A percentile compares a stretch with the other conserved stretches of the same genome.
phyloP scores from a whole-genome alignment of 1,140 invertebrate genomes.

The Triops longicaudatus region DNA sequence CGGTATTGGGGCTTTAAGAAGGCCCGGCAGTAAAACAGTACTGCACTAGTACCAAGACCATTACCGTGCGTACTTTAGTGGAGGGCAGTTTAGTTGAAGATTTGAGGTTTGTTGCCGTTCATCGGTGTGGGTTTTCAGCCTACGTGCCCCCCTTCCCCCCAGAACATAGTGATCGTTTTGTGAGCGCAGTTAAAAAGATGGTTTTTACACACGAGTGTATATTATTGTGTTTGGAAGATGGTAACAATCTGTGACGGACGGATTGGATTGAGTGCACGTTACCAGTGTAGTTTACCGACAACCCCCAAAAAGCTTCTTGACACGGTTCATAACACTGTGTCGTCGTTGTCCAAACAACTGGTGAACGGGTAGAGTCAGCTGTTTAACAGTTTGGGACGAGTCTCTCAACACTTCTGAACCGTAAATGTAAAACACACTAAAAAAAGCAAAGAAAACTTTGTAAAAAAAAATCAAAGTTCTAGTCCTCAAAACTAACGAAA shows the following conservation, averaged over 20 bases:
- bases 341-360: conserved; percentile 14
- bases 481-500: too few species aligned
- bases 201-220: neutral
- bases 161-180: neutral
- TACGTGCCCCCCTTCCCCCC: neutral
- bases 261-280: neutral
- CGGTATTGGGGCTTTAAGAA: neutral
- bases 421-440: too few species aligned
- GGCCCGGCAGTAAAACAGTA: neutral
- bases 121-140: neutral
- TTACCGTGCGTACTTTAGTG: neutral
- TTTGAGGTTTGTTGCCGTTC: neutral
- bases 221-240: neutral
- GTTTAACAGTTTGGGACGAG: neutral
- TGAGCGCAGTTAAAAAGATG: neutral
- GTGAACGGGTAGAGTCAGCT: neutral
- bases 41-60: neutral
- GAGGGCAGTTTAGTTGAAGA: neutral
- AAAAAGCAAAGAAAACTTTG: too few species aligned
- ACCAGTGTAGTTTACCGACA: neutral
- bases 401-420: too few species aligned
- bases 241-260: conserved; percentile 9
- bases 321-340: conserved; percentile 1
- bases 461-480: too few species aligned
- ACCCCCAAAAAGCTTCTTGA: neutral